Conservation (phyloP, 2,797 vertebrate species). For the Enteromius paludinosus region DNA sequence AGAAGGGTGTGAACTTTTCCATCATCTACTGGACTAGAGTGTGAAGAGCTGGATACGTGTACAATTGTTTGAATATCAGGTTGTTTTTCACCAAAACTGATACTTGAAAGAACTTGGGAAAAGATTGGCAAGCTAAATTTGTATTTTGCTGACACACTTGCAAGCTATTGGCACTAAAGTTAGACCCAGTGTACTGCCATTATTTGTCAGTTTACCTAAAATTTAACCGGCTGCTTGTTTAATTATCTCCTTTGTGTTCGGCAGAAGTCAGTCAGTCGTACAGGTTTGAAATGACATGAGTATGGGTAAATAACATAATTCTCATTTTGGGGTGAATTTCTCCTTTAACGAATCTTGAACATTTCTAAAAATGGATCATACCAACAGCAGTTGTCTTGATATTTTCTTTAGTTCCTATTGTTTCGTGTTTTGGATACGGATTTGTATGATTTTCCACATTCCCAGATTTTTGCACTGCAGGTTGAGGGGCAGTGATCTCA, state of each 20-base stretch:
- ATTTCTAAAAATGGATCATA: constrained; percentile 68
- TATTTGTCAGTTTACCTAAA: background rate
- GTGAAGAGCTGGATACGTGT: background rate
- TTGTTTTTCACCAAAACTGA: background rate
- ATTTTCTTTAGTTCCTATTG: constrained; percentile 49
- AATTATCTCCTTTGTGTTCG: background rate
- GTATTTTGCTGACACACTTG: background rate
- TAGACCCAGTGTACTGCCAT: background rate
- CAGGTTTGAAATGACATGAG: constrained; percentile 3
- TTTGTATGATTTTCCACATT: constrained; percentile 47
- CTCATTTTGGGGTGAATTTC: background rate
- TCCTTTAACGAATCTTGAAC: background rate
- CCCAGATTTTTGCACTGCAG: background rate
- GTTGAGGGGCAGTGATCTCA: background rate
- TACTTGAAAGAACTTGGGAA: background rate
- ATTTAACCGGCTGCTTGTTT: background rate
- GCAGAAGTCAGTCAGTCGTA: constrained; percentile 5
- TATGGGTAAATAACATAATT: background rate
- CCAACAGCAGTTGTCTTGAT: constrained; percentile 64
- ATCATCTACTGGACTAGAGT: background rate
- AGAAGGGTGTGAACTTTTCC: background rate
- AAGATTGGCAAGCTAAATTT: background rate
- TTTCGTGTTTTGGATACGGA: constrained; percentile 22
- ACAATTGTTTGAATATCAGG: background rate
- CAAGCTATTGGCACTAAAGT: background rate